These are phyloP conservation scores for Drosophila nr. perissopoda DNA, from an alignment of 2,888 invertebrate genomes.

Conservation along the genomic window DNA sequence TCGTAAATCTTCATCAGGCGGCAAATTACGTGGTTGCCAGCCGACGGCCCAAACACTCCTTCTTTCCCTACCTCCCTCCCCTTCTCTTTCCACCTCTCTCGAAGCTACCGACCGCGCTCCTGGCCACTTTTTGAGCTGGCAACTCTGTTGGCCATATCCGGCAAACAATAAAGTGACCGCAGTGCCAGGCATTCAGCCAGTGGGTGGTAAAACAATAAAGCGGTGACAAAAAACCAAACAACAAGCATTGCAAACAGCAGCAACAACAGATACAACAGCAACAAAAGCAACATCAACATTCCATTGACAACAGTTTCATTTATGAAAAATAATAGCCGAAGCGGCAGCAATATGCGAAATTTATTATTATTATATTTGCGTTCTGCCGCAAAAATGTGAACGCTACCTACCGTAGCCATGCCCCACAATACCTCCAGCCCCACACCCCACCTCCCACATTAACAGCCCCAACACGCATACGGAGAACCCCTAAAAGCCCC, in stretches of 20 bases:
- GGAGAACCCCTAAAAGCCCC: neutral
- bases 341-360: constrained; percentile 76
- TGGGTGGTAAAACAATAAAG: constrained; percentile 68
- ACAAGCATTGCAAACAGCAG: constrained; percentile 36
- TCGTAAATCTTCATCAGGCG: constrained; percentile 82
- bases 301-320: constrained; percentile 80
- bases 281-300: constrained; percentile 34
- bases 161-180: constrained; percentile 79
- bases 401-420: constrained; percentile 8
- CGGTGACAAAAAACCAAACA: constrained; percentile 74
- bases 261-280: constrained; percentile 34
- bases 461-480: neutral
- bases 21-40: constrained; percentile 76
- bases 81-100: neutral
- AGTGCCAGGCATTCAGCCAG: constrained; percentile 50
- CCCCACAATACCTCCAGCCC: neutral
- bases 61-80: neutral
- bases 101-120: constrained; percentile 8
- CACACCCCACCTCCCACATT: neutral
- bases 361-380: constrained; percentile 79
- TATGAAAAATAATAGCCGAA: constrained; percentile 76
- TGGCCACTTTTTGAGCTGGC: constrained; percentile 43
- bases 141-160: constrained; percentile 68
- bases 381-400: constrained; percentile 72
- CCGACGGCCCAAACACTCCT: constrained; percentile 11